phyloP scores from a whole-genome alignment of 2,113 vertebrate species.

The Megaceryle maxima region DNA sequence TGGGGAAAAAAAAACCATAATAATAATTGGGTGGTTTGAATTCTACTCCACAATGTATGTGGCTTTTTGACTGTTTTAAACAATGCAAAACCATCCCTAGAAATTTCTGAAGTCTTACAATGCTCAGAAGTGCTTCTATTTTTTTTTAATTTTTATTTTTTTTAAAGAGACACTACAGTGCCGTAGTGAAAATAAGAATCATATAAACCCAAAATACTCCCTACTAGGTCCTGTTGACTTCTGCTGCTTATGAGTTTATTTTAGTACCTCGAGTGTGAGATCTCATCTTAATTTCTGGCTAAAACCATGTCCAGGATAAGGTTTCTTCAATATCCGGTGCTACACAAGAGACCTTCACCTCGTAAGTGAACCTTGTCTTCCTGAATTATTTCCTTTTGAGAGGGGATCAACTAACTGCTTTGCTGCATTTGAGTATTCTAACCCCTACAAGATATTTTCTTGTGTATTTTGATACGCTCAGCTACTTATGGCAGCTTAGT shows the following conservation, averaged over 20 bases:
- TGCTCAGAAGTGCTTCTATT: neutral
- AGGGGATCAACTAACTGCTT: neutral
- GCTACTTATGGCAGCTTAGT: neutral
- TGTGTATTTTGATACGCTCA: neutral
- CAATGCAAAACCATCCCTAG: neutral
- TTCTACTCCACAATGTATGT: rapidly evolving
- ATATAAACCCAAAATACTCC: neutral
- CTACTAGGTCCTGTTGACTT: neutral
- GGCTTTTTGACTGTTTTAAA: neutral
- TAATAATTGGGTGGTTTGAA: neutral
- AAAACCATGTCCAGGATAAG: neutral
- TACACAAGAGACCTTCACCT: neutral
- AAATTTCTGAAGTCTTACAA: neutral
- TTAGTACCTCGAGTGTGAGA: neutral
- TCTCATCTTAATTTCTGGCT: conserved; percentile 19
- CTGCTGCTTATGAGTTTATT: neutral
- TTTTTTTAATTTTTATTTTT: neutral
- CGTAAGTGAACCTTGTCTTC: neutral
- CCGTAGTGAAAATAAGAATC: neutral
- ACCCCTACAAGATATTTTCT: neutral
- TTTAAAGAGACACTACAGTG: too few relatives aligned
- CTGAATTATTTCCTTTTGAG: neutral
- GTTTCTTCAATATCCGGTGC: conserved; percentile 20
- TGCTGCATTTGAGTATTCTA: neutral
- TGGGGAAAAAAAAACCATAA: neutral